These are phyloP conservation scores for Calycopis cecrops DNA, from an alignment of 1,140 invertebrate species.

Conservation along the genomic window DNA sequence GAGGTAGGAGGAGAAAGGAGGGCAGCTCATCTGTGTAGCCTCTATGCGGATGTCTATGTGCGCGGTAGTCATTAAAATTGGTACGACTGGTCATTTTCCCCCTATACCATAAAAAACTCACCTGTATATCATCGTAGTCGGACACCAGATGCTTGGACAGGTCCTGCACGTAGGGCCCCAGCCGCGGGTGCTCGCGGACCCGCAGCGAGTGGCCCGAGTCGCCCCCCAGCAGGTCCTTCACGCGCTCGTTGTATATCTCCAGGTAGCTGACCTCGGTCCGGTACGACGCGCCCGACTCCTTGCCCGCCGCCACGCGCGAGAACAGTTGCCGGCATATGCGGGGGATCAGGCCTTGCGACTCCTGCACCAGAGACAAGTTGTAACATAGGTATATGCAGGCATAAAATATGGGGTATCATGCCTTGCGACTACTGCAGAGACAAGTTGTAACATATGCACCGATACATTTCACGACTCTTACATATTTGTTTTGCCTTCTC, in stretches of 20 bases:
- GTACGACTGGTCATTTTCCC: too few relatives aligned
- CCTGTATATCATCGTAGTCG: constrained; percentile 90
- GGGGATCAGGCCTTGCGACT: constrained; percentile 89
- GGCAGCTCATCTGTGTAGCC: too few relatives aligned
- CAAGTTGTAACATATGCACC: too few relatives aligned
- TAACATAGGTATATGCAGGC: too few relatives aligned
- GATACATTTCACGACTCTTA: too few relatives aligned
- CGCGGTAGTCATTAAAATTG: too few relatives aligned
- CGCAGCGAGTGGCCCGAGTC: constrained; percentile 83
- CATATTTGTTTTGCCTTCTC: too few relatives aligned
- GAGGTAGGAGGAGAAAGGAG: too few relatives aligned
- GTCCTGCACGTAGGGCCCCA: constrained; percentile 96
- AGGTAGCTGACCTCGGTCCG: constrained; percentile 90
- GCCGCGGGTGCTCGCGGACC: constrained; percentile 93
- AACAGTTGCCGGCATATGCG: constrained; percentile 89
- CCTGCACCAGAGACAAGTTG: constrained; percentile 74
- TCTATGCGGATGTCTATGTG: too few relatives aligned
- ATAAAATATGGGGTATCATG: too few relatives aligned
- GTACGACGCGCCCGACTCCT: constrained; percentile 88
- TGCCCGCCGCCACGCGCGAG: constrained; percentile 83
- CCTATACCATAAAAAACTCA: constrained; percentile 49
- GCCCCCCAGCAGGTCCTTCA: constrained; percentile 88
- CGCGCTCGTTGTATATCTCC: constrained; percentile 94
- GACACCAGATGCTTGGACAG: constrained; percentile 90
- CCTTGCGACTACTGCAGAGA: too few relatives aligned